Conservation (phyloP, 2,888 invertebrate species). For the Ctenicera cuprea region DNA sequence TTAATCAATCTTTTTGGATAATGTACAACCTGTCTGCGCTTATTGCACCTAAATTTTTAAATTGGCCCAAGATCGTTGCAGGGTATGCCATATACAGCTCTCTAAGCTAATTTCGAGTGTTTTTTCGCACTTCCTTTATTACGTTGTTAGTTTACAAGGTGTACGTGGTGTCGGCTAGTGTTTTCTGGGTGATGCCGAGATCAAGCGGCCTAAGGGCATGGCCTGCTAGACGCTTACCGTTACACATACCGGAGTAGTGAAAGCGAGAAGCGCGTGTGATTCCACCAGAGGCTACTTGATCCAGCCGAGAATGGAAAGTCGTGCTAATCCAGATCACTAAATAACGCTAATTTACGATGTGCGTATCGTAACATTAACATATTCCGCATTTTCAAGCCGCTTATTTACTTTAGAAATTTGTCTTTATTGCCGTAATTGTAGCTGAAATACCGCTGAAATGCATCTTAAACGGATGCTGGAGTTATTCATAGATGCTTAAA, state of each 20-base stretch:
- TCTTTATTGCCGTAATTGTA: slow-evolving; percentile 19
- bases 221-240: slow-evolving; percentile 60
- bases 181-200: slow-evolving; percentile 27
- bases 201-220: slow-evolving; percentile 22
- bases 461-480: not conserved
- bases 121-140: slow-evolving; percentile 17
- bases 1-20: slow-evolving; percentile 21
- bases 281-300: slow-evolving; percentile 50
- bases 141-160: slow-evolving; percentile 13
- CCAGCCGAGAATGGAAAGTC: slow-evolving; percentile 63
- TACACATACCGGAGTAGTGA: slow-evolving; percentile 60
- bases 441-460: slow-evolving; percentile 8
- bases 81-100: slow-evolving; percentile 9
- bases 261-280: slow-evolving; percentile 59
- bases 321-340: slow-evolving; percentile 58
- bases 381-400: slow-evolving; percentile 10
- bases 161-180: slow-evolving; percentile 14
- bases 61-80: not conserved
- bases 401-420: slow-evolving; percentile 39
- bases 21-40: slow-evolving; percentile 3
- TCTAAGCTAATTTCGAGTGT: not conserved
- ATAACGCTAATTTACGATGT: slow-evolving; percentile 46
- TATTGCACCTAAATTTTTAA: not conserved
- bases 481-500: too few relatives aligned
- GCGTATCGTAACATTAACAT: slow-evolving; percentile 40